These are phyloP conservation scores for Kryptopterus vitreolus DNA, from an alignment of 2,797 vertebrate genomes.

Conservation along the genomic window DNA sequence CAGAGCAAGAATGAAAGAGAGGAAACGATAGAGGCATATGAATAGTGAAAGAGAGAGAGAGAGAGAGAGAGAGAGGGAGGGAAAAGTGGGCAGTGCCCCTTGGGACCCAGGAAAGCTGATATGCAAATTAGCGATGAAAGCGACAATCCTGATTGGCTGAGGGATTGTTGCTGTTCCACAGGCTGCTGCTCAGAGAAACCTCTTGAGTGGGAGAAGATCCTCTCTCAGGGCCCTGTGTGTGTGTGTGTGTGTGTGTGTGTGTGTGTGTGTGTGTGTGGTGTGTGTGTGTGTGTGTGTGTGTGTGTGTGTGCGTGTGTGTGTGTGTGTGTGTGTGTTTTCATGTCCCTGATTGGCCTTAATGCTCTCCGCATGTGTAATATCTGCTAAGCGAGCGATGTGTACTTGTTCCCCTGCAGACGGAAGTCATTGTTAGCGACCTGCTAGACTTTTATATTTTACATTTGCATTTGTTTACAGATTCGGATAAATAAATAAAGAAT, in stretches of 20 bases:
- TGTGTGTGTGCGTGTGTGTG: too few relatives aligned
- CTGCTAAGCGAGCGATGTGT: conserved; percentile 55
- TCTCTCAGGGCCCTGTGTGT: conserved; percentile 36
- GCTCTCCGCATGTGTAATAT: not conserved
- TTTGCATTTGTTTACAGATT: too few relatives aligned
- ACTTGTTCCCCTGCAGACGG: conserved; percentile 25
- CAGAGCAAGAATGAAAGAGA: not conserved
- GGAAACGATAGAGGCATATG: too few relatives aligned
- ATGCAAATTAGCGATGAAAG: conserved; percentile 42
- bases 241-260: conserved; percentile 44
- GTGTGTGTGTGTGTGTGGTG: conserved; percentile 57
- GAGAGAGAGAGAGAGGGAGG: not conserved
- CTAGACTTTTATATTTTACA: conserved; percentile 18
- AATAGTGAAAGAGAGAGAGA: not conserved
- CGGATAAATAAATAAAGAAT: conserved; percentile 10
- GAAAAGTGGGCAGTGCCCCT: conserved; percentile 22
- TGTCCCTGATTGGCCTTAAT: not conserved
- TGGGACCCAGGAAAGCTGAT: conserved; percentile 42
- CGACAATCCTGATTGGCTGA: conserved; percentile 47
- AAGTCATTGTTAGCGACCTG: conserved; percentile 24
- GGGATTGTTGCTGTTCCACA: conserved; percentile 40
- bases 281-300: conserved; percentile 8
- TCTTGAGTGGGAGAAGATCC: conserved; percentile 41
- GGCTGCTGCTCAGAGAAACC: conserved; percentile 32
- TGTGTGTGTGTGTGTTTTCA: too few relatives aligned